phyloP scores from a whole-genome alignment of 2,797 vertebrate species.

The Peromyscus attwateri region DNA sequence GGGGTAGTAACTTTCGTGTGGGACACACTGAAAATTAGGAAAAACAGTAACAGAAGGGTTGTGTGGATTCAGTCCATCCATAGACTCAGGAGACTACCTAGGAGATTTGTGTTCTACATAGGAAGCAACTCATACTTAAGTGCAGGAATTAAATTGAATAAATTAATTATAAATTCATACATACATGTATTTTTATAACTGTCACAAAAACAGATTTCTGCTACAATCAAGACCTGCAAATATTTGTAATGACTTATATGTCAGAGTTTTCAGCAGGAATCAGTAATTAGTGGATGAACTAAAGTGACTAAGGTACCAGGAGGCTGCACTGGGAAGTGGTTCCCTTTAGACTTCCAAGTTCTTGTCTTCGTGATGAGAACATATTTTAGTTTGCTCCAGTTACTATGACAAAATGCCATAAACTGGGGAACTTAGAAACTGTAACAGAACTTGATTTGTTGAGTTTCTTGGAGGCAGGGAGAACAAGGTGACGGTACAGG shows the following conservation, averaged over 20 bases:
- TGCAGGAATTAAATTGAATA: background rate
- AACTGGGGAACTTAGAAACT: background rate
- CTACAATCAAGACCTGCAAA: background rate
- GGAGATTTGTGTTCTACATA: background rate
- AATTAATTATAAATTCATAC: background rate
- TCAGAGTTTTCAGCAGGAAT: constrained; percentile 19
- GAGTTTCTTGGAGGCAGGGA: background rate
- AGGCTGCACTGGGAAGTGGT: background rate
- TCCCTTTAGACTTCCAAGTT: background rate
- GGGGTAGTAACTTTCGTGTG: background rate
- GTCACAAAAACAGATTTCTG: background rate
- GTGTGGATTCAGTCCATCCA: background rate
- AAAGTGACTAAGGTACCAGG: background rate
- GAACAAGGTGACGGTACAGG: background rate
- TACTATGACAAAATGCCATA: background rate
- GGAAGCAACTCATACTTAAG: background rate
- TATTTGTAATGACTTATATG: background rate
- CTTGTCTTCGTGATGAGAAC: background rate
- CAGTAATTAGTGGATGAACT: background rate
- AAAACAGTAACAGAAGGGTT: background rate
- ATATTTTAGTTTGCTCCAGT: background rate
- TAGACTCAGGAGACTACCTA: background rate
- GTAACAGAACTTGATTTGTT: background rate
- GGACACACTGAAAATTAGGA: background rate
- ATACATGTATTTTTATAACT: background rate